Evolutionary conservation across 2,797 vertebrate species (phyloP), one percentile per base, ranked within the genome.

Genomic region (Nyctalus aviator): DNA sequence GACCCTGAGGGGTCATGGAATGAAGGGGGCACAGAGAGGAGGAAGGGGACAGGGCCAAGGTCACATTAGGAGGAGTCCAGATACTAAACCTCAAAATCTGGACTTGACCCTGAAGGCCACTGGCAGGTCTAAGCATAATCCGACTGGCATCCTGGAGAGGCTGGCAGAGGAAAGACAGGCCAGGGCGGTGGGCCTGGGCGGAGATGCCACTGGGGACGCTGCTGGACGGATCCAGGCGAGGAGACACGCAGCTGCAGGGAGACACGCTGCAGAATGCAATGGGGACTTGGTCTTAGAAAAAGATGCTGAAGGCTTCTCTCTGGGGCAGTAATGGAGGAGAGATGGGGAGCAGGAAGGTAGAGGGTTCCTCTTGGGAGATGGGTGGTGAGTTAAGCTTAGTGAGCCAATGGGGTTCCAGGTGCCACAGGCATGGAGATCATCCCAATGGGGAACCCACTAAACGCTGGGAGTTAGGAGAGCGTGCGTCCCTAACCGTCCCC

Each of bases 391-490:
- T 72, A 3, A 37, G 25, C 25, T 10, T n/a, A n/a, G 41, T 1
- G 1, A 27, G 62, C 3, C 1, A 8, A 15, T 11, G 10, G 37
- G 35, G 30, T 21, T 59, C 35, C 3, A 1, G 48, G 64, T 0
- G 1, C 21, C 64, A 37, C 20, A 1, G 21, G 6, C 23, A 17
- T 20, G 37, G 59, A 41, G 44, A 11, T 2, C 6, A 35, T 53
- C 23, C 91, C 59, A 14, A 1, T 0, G 11, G 27, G 8, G n/a
- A 64, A 37, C 30, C 46, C 8, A 1, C 35, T 30, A 2, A 71
- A n/a, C 44, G 11, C 13, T 46, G 25, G 73, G 55, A 23, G 41
- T 32, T 17, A 0, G 46, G 50, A 73, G 30, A n/a, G 41, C 13
- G 0, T 1, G 44, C 12, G 17, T 8, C 17, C 30, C 35, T 8